These are phyloP conservation scores for Tetragnatha montana DNA, from an alignment of 2,888 invertebrate species.

Conservation along the genomic window DNA sequence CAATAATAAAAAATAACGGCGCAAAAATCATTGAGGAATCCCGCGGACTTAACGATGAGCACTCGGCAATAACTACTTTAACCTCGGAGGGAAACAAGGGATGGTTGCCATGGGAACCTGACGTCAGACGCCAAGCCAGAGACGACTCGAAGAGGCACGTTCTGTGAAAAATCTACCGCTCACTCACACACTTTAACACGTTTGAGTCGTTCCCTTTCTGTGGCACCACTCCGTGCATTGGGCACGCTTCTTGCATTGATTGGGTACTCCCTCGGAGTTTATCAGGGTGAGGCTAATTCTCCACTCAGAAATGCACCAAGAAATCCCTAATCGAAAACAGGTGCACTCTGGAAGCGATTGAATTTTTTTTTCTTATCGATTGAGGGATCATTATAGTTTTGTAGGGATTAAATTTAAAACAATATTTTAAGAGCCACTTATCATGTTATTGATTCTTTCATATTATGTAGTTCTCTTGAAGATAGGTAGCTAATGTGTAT, in stretches of 20 bases:
- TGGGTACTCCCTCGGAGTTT: background rate
- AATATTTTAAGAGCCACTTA: too few species aligned
- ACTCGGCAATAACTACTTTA: constrained; percentile 35
- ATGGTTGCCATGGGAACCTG: constrained; percentile 54
- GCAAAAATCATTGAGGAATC: constrained; percentile 23
- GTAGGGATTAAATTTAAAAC: too few species aligned
- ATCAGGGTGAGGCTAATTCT: background rate
- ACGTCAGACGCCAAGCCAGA: constrained; percentile 48
- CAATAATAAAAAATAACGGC: background rate
- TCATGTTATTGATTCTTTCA: too few species aligned
- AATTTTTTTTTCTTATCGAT: too few species aligned
- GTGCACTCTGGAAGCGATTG: too few species aligned
- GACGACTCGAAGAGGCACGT: constrained; percentile 40
- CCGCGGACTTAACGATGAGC: constrained; percentile 22
- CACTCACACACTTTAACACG: constrained; percentile 49
- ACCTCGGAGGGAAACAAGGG: constrained; percentile 40
- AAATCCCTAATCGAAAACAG: background rate
- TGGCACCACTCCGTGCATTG: background rate
- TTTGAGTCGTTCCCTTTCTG: constrained; percentile 29
- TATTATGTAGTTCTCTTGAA: too few species aligned
- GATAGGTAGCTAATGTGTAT: too few species aligned
- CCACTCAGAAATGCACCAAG: background rate
- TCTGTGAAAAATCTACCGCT: constrained; percentile 29
- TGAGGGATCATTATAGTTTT: too few species aligned
- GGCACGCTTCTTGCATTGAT: background rate